Percentiles rank a stretch among this genome's conserved stretches.
These are phyloP conservation scores for Andrena dorsata DNA, from an alignment of 2,888 invertebrate genomes.

Conservation along the genomic window DNA sequence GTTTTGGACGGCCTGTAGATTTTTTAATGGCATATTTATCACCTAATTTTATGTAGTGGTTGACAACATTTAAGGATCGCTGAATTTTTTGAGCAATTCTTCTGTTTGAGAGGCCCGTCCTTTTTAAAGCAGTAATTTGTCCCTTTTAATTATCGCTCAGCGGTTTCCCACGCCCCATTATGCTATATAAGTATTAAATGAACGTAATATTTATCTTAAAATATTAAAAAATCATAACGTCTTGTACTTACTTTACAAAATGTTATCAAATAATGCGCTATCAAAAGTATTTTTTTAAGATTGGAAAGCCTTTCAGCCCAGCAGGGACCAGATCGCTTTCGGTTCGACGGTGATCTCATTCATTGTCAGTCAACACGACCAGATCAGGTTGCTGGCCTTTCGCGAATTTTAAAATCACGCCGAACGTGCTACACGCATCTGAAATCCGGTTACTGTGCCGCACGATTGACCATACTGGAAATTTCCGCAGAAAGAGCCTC, in stretches of 20 bases:
- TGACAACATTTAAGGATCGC: constrained; percentile 4
- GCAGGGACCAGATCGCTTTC: constrained; percentile 28
- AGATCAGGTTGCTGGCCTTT: constrained; percentile 51
- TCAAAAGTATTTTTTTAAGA: no score
- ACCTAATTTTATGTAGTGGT: constrained; percentile 5
- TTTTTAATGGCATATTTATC: constrained; percentile 2
- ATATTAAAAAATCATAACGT: background rate
- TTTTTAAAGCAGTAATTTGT: background rate
- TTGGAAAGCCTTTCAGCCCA: constrained; percentile 1
- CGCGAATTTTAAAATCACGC: constrained; percentile 63
- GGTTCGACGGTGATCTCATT: constrained; percentile 49
- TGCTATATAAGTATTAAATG: background rate
- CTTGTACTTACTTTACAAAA: no score
- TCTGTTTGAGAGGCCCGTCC: background rate
- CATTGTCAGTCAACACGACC: constrained; percentile 51
- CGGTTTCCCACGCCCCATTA: background rate
- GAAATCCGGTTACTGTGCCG: constrained; percentile 69
- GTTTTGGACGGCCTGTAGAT: constrained; percentile 3
- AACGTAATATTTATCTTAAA: no score
- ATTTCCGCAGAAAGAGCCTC: constrained; percentile 65
- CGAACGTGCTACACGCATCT: constrained; percentile 48
- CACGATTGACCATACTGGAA: constrained; percentile 72
- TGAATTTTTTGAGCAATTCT: background rate
- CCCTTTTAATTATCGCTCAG: background rate
- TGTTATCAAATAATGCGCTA: no score